Percentiles rank a stretch among this genome's conserved stretches.
Conservation (phyloP, 2,888 invertebrate species). For the Neoitamus cyanurus region DNA sequence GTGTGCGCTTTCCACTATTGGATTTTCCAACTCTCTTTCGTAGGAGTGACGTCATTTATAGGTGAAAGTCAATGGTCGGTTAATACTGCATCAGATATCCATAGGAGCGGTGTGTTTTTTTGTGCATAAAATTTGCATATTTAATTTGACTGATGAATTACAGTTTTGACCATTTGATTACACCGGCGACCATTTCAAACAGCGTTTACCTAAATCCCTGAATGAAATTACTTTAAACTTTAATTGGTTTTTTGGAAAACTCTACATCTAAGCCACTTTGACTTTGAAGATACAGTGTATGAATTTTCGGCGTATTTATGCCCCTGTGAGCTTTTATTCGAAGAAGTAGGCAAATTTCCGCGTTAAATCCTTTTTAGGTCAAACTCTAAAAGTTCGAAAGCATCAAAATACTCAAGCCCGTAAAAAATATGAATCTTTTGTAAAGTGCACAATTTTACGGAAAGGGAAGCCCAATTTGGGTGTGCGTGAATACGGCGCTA, state of each 20-base stretch:
- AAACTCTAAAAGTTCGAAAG: no score
- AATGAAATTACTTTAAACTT: not conserved
- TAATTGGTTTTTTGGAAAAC: no score
- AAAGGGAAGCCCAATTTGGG: not conserved
- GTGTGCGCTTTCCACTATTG: not conserved
- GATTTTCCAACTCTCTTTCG: not conserved
- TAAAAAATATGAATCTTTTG: not conserved
- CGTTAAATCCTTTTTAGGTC: no score
- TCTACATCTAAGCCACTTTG: no score
- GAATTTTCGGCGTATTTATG: no score
- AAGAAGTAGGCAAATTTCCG: no score
- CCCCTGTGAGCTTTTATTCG: no score
- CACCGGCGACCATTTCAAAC: no score
- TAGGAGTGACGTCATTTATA: conserved; percentile 1
- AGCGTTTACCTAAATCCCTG: no score
- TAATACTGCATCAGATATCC: not conserved
- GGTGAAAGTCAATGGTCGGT: not conserved
- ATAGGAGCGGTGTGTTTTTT: not conserved
- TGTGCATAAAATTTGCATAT: not conserved
- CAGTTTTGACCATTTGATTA: not conserved
- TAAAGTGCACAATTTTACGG: not conserved
- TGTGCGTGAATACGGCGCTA: not conserved
- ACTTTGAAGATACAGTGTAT: no score
- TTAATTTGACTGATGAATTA: no score
- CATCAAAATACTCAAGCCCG: not conserved